Conservation (phyloP, 2,113 vertebrate species). For the Psittacara wagleri region DNA sequence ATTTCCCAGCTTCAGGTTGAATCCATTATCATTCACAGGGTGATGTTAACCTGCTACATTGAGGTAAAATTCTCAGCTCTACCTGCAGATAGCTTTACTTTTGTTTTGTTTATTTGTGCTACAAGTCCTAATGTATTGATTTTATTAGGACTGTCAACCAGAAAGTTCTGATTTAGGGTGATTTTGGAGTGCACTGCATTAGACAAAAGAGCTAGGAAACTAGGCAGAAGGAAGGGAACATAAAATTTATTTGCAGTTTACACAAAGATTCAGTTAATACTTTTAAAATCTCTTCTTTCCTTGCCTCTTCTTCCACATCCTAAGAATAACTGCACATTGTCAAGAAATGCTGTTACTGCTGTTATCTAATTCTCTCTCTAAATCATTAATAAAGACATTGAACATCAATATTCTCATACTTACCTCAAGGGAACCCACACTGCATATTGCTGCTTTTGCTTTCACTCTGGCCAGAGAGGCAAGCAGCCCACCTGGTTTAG, state of each 20-base stretch:
- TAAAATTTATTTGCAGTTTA: neutral
- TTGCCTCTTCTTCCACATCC: neutral
- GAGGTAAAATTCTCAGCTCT: neutral
- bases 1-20: neutral
- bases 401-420: neutral
- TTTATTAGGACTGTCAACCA: neutral
- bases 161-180: neutral
- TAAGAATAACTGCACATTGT: neutral
- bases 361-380: neutral
- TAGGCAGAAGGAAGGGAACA: neutral
- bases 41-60: neutral
- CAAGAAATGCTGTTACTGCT: neutral
- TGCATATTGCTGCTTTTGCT: neutral
- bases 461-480: neutral
- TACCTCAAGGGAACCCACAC: neutral
- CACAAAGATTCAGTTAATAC: neutral
- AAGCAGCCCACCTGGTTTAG: neutral
- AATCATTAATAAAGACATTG: neutral
- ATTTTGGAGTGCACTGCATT: neutral
- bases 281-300: neutral
- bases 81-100: neutral
- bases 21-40: neutral
- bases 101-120: neutral
- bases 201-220: neutral
- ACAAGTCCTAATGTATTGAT: neutral